Conservation (phyloP, 2,888 invertebrate species). For the Melikaiella ostensackeni region DNA sequence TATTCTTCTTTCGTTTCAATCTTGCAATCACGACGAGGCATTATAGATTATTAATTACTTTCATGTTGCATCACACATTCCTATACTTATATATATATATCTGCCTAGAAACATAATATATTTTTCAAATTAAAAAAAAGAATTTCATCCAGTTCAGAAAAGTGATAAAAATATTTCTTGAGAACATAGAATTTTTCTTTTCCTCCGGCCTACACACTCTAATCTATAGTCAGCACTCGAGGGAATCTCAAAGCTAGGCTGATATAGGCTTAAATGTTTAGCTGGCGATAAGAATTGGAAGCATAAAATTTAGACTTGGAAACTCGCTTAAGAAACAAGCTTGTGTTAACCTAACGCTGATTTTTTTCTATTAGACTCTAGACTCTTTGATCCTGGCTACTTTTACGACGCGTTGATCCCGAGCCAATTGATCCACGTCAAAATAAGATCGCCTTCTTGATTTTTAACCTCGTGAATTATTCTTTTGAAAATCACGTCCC, state of each 20-base stretch:
- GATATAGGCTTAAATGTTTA: background rate
- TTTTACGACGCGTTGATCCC: too few species aligned
- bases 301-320: background rate
- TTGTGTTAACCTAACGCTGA: background rate
- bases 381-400: background rate
- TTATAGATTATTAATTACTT: conserved; percentile 16
- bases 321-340: background rate
- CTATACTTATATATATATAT: background rate
- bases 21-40: conserved; percentile 7
- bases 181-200: background rate
- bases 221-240: background rate
- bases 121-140: background rate
- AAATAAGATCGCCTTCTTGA: background rate
- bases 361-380: background rate
- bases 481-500: conserved; percentile 25
- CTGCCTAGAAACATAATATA: background rate
- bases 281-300: background rate
- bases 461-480: conserved; percentile 21
- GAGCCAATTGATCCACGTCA: background rate
- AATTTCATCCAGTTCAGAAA: background rate
- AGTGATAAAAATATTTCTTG: background rate
- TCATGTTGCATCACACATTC: conserved; percentile 22
- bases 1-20: background rate
- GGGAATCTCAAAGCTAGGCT: background rate
- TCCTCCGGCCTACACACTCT: background rate